Evolutionary conservation across 2,113 vertebrate genomes (phyloP).

Genomic region (Xiphophorus couchianus): DNA sequence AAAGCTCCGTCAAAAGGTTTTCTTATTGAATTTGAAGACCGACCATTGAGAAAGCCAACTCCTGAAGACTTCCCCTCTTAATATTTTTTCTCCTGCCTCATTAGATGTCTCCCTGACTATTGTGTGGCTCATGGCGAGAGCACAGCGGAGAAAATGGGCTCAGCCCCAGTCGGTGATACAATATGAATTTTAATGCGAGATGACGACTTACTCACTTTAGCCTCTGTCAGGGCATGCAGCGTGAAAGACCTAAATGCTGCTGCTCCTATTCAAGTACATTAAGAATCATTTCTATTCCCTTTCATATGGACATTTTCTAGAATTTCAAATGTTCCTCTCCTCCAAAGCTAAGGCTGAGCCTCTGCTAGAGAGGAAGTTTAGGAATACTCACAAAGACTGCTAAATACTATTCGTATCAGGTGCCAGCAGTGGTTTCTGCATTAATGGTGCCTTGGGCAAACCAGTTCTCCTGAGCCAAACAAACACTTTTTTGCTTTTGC

Average conservation of each 20-base stretch:
- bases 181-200: slow-evolving; percentile 67
- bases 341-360: slow-evolving; percentile 16
- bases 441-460: neutral
- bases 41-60: slow-evolving; percentile 41
- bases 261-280: slow-evolving; percentile 58
- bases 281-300: slow-evolving; percentile 49
- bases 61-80: slow-evolving; percentile 43
- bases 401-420: slow-evolving; percentile 33
- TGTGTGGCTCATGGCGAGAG: slow-evolving; percentile 56
- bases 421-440: slow-evolving; percentile 1
- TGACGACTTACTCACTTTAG: slow-evolving; percentile 67
- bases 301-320: slow-evolving; percentile 28
- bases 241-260: slow-evolving; percentile 61
- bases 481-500: neutral
- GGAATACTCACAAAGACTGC: slow-evolving; percentile 23
- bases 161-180: slow-evolving; percentile 56
- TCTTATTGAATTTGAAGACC: slow-evolving; percentile 43
- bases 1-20: slow-evolving; percentile 36
- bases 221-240: slow-evolving; percentile 49
- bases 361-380: slow-evolving; percentile 17
- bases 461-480: neutral
- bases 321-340: slow-evolving; percentile 49
- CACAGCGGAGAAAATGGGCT: slow-evolving; percentile 60
- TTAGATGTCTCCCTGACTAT: slow-evolving; percentile 60
- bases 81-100: slow-evolving; percentile 63